phyloP scores from a whole-genome alignment of 2,797 vertebrate genomes.

The Crenichthys baileyi region DNA sequence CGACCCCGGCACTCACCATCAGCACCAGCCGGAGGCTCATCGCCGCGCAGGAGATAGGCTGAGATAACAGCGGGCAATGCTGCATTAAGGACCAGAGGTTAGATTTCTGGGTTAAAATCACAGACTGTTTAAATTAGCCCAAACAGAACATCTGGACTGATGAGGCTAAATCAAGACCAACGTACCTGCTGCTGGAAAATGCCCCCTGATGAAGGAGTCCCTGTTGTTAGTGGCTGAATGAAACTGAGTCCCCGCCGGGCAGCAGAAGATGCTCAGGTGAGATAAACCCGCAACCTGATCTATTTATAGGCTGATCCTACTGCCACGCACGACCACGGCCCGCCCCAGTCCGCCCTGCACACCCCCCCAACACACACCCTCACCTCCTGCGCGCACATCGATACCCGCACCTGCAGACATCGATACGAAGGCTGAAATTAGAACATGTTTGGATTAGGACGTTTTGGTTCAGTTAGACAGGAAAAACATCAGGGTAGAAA shows the following conservation, averaged over 20 bases:
- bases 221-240: no score
- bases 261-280: background rate
- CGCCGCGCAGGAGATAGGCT: background rate
- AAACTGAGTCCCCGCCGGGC: no score
- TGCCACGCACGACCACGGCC: background rate
- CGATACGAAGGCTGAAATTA: background rate
- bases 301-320: background rate
- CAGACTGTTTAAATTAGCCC: background rate
- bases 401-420: slow-evolving; percentile 11
- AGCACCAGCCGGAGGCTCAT: slow-evolving; percentile 4
- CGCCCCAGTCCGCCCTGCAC: background rate
- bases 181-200: no score
- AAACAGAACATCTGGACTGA: no score
- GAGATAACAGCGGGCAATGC: no score
- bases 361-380: background rate
- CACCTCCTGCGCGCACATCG: background rate
- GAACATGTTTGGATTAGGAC: background rate
- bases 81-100: no score
- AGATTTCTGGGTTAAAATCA: background rate
- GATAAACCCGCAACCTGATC: background rate
- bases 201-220: no score
- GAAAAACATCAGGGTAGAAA: background rate
- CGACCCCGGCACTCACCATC: slow-evolving; percentile 24
- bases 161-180: no score
- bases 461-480: background rate